Evolutionary conservation across 2,113 vertebrate species (phyloP).

Genomic region (Saccopteryx bilineata): DNA sequence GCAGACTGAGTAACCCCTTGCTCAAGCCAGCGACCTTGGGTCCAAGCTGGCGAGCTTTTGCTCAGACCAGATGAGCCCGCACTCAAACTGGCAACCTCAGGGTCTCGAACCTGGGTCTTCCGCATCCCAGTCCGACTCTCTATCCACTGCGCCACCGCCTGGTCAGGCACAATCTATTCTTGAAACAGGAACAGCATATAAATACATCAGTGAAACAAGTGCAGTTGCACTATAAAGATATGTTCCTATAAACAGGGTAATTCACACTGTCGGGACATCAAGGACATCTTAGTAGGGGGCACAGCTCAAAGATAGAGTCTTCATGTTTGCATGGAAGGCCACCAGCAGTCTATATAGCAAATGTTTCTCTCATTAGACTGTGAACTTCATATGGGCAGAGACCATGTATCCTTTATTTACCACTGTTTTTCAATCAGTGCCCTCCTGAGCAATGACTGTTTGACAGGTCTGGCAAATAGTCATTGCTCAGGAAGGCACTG

Average conservation of each 20-base stretch:
- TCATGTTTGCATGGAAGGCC: neutral
- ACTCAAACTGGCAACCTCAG: too few relatives aligned
- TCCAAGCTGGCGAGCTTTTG: too few relatives aligned
- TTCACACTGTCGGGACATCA: neutral
- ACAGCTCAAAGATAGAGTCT: neutral
- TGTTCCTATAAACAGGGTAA: slow-evolving; percentile 4
- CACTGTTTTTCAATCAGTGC: neutral
- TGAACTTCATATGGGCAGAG: neutral
- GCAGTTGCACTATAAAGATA: neutral
- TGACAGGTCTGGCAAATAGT: neutral
- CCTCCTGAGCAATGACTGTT: too few relatives aligned
- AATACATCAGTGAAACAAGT: neutral
- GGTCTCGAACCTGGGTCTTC: too few relatives aligned
- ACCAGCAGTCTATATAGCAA: neutral
- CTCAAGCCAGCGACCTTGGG: too few relatives aligned
- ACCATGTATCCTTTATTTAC: neutral
- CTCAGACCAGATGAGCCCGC: too few relatives aligned
- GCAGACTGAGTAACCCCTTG: too few relatives aligned
- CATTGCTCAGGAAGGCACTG: neutral
- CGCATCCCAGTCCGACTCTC: too few relatives aligned
- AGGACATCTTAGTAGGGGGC: neutral
- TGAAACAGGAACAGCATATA: neutral
- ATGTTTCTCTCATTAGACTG: neutral
- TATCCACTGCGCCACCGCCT: too few relatives aligned
- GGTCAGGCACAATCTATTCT: neutral